A percentile compares a stretch with the other conserved stretches of the same genome.
These are phyloP conservation scores for Charadrius vociferus DNA, from an alignment of 2,113 vertebrate genomes.

Conservation along the genomic window DNA sequence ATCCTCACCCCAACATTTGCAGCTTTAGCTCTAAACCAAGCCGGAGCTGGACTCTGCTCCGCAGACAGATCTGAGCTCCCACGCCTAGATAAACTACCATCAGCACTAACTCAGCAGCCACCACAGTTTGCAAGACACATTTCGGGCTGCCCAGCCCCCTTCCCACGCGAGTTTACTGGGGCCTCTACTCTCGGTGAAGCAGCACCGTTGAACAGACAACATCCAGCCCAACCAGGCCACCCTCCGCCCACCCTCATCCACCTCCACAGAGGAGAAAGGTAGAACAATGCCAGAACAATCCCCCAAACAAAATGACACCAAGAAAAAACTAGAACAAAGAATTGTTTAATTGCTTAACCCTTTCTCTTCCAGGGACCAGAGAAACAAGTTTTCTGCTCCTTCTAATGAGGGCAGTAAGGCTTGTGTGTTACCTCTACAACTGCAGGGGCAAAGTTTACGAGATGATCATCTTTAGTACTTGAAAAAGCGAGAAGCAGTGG, in stretches of 20 bases:
- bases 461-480: slow-evolving; percentile 42
- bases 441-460: slow-evolving; percentile 63
- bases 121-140: accelerated
- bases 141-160: not conserved
- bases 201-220: not conserved
- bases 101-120: not conserved
- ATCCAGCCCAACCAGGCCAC: not conserved
- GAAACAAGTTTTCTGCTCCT: slow-evolving; percentile 79
- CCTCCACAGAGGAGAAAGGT: not conserved
- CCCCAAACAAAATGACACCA: slow-evolving; percentile 56
- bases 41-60: not conserved
- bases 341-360: slow-evolving; percentile 79
- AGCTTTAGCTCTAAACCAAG: not conserved
- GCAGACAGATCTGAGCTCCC: accelerated
- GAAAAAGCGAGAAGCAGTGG: slow-evolving; percentile 38
- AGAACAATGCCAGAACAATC: not conserved
- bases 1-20: not conserved
- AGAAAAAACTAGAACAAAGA: slow-evolving; percentile 66
- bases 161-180: not conserved
- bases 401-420: slow-evolving; percentile 77
- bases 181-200: accelerated
- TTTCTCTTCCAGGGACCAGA: slow-evolving; percentile 79
- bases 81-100: not conserved
- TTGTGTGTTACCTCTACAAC: slow-evolving; percentile 74
- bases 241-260: not conserved